These are phyloP conservation scores for Teleogryllus oceanicus DNA, from an alignment of 2,888 invertebrate genomes.

Conservation along the genomic window DNA sequence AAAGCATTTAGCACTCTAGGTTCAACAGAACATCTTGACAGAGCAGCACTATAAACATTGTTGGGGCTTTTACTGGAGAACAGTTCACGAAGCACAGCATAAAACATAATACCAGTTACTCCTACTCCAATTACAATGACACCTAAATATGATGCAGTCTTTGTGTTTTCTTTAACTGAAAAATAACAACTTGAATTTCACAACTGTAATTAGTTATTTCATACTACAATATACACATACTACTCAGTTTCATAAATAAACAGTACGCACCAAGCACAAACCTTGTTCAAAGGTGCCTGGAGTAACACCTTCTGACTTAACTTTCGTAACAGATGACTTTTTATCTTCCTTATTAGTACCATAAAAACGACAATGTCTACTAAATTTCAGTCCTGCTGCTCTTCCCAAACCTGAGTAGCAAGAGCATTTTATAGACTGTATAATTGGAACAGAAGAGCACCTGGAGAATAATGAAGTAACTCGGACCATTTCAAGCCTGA, in stretches of 20 bases:
- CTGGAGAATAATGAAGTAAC: too few relatives aligned
- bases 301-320: neutral
- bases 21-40: constrained; percentile 72
- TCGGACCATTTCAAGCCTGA: too few relatives aligned
- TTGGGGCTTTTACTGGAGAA: constrained; percentile 86
- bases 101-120: constrained; percentile 78
- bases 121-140: constrained; percentile 78
- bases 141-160: constrained; percentile 80
- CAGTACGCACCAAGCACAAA: neutral
- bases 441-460: too few relatives aligned
- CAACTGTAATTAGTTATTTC: too few relatives aligned
- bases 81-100: constrained; percentile 77
- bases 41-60: constrained; percentile 75
- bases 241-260: neutral
- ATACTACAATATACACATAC: too few relatives aligned
- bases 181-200: neutral
- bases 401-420: too few relatives aligned
- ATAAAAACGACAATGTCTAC: neutral
- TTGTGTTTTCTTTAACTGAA: constrained; percentile 83
- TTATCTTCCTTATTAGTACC: neutral
- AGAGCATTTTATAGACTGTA: too few relatives aligned
- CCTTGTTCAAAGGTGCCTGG: neutral
- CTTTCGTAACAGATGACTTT: neutral
- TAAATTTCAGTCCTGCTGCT: neutral
- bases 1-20: constrained; percentile 73